Base-by-base conservation (phyloP, 2,888 invertebrate genomes). In the Nomada fabriciana region DNA sequence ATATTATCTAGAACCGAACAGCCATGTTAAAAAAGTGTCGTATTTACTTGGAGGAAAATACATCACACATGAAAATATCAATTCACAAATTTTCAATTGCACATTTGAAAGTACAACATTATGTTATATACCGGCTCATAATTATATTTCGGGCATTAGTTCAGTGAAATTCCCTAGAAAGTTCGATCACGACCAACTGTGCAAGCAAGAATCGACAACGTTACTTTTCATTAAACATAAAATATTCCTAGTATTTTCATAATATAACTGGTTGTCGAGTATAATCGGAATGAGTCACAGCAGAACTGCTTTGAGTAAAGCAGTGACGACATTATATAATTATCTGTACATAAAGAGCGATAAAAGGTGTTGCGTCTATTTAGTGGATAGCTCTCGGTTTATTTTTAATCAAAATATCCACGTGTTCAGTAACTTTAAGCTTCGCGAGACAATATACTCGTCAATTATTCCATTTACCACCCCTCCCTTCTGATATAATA, bases 291-390 rank as follows among this genome's bases (percentile, higher is more conserved):
- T 43, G n/a, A 29, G 13, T 29, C 53, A 25, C 15, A 18, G 11
- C 15, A 18, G 23, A 52, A 29, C 53, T 13, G 2, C 59, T 42
- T 57, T 47, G 10, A 68, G 25, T 50, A 59, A 74, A 67, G 57
- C 13, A 7, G 50, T 50, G 64, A 74, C 50, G 60, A 36, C 29
- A 63, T 80, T 74, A 74, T 75, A n/a, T 67, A 80, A 81, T 80
- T 74, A 61, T 50, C 47, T 11, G 15, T 55, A 11, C 10, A 29
- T 2, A 23, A 4, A 7, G 5, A 3, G 7, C 25, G 42, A 65
- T 70, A 81, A 70, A 52, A 65, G 57, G 47, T 60, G 36, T 57
- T 57, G 3, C 42, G 23, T 60, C 20, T 52, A 70, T 50, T 61
- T 47, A 23, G 50, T 29, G 2, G 15, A 29, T 18, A 52, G n/a